Base-by-base conservation (phyloP, 2,797 vertebrate genomes). In the Myioborus miniatus region DNA sequence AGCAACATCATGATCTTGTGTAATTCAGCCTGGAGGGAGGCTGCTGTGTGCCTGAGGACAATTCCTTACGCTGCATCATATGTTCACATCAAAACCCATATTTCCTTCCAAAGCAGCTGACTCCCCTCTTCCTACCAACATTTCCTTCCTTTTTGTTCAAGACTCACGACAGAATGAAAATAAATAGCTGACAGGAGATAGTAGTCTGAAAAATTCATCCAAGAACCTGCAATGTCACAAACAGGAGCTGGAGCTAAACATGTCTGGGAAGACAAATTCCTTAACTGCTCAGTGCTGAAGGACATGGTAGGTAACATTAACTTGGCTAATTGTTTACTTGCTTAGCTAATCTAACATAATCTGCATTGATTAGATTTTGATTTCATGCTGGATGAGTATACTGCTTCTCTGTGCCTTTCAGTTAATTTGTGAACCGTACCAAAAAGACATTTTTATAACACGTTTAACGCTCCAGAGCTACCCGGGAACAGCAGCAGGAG, bases 391-490 rank as follows among this genome's bases (percentile, higher is more conserved):
- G 92, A 65, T 97, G 96, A 87, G 76, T 97, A 96, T 96, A 97
- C 80, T 47, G 95, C 97, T 97, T 94, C 94, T 44, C 32, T 87
- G 90, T 44, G 84, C 97, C 97, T 97, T 94, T 96, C 87, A 52
- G 84, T 85, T 94, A 94, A 91, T 97, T 97, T 97, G 97, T 97
- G 97, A 97, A 97, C 96, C 95, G 26, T 97, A 90, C 89, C 90
- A 96, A 98, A 96, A 97, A 98, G 98, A 97, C 96, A 97, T 97
- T 98, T 97, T 97, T 98, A 98, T 97, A 95, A 97, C 75, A 70
- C 19, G 79, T 96, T 98, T 98, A 97, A 97, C 59, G 95, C 97
- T 97, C 96, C 96, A 84, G 94, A 98, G 98, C 98, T 98, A 97
- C 95, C 86, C 97, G 97, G 92, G 91, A 95, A 91, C 76, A 96